Evolutionary conservation across 1,140 invertebrate genomes (phyloP), one percentile per base, ranked within the genome.

Genomic region (Archivesica marissinica): DNA sequence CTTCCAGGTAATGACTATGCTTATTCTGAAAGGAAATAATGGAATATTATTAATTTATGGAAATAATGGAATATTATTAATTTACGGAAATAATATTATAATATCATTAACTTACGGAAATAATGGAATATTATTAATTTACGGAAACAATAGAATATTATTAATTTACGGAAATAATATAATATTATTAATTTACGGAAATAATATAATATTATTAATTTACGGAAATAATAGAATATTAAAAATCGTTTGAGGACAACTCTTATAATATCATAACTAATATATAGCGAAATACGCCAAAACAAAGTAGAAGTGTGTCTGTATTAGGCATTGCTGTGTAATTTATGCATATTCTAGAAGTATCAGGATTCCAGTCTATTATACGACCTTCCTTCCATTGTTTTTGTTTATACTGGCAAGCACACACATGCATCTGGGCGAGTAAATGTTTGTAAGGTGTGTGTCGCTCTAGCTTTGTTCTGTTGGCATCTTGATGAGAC

Each of bases 1-100:
- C 33, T 72, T 70, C 79, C 79, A 81, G 7, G 79, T 72, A 0
- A 50, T 44, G 0, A 50, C n/a, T 23, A 79, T 68, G 17, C 54
- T 47, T n/a, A 44, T 4, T 4, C 38, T 59, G n/a, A 61, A 77
- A 59, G 47, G 11, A 38, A 38, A 4, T 38, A 1, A n/a, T 25
- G 61, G n/a, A n/a, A n/a, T n/a, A n/a, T n/a, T n/a, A n/a, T n/a
- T n/a, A n/a, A n/a, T n/a, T n/a, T n/a, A n/a, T n/a, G n/a, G n/a
- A n/a, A n/a, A n/a, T n/a, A n/a, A n/a, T n/a, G n/a, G n/a, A n/a
- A n/a, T n/a, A n/a, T n/a, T n/a, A n/a, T n/a, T n/a, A n/a, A n/a
- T n/a, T n/a, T n/a, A n/a, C n/a, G n/a, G n/a, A n/a, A n/a, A 28
- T 25, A 64, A 28, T 20, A 23, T 25, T 2, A 23, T 3, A 17